A percentile compares a stretch with the other conserved stretches of the same genome.
Conservation (phyloP, 2,888 invertebrate genomes). For the Apotomis capreana region DNA sequence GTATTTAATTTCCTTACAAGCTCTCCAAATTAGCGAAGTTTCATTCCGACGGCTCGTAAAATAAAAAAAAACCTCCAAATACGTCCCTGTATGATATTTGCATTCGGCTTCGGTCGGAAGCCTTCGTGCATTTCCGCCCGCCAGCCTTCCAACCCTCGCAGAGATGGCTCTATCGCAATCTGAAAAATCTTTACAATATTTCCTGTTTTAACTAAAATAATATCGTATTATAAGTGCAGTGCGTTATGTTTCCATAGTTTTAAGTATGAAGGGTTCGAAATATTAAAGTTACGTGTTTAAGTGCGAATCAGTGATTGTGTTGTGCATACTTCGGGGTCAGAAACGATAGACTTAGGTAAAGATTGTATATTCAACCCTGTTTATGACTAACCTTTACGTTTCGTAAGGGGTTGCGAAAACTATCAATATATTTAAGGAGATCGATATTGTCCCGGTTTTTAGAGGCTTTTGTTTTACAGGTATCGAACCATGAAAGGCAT, state of each 20-base stretch:
- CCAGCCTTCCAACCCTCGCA: constrained; percentile 74
- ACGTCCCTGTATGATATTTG: constrained; percentile 68
- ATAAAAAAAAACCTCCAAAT: constrained; percentile 46
- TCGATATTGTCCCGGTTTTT: not conserved
- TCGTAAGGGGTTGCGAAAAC: not conserved
- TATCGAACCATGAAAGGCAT: constrained; percentile 69
- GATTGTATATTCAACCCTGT: constrained; percentile 26
- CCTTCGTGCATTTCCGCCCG: constrained; percentile 74
- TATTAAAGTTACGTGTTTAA: constrained; percentile 56
- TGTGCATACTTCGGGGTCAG: constrained; percentile 51
- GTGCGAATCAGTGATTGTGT: constrained; percentile 65
- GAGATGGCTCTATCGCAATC: constrained; percentile 69
- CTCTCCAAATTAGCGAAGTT: no score
- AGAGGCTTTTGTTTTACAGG: constrained; percentile 50
- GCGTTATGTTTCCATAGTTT: constrained; percentile 52
- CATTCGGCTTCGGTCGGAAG: constrained; percentile 72
- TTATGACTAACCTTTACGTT: constrained; percentile 24
- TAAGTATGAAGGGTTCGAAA: constrained; percentile 50
- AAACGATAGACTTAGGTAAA: constrained; percentile 38
- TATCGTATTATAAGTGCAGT: constrained; percentile 61
- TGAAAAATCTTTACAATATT: constrained; percentile 75
- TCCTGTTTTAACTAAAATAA: constrained; percentile 58
- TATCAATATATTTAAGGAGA: not conserved
- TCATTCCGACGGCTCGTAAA: no score
- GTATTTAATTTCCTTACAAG: no score